Conservation (phyloP, 2,797 vertebrate genomes). For the Galaxias olidus region DNA sequence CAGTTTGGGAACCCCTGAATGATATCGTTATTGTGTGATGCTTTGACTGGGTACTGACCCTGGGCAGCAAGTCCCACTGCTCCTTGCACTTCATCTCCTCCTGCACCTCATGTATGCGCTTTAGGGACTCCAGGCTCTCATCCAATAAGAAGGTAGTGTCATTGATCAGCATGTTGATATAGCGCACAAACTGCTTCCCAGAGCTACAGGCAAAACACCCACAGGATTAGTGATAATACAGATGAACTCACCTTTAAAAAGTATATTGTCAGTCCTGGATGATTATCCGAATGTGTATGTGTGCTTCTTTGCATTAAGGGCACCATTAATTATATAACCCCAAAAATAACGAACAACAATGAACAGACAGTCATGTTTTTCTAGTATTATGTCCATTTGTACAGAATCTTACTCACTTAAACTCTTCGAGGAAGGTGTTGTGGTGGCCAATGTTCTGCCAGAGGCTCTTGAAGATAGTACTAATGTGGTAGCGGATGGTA, state of each 20-base stretch:
- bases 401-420: conserved; percentile 87
- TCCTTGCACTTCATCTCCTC: conserved; percentile 99
- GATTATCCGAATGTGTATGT: no score
- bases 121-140: conserved; percentile 96
- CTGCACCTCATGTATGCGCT: conserved; percentile 97
- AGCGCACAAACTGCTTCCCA: conserved; percentile 99
- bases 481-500: conserved; percentile 98
- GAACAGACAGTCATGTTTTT: no score
- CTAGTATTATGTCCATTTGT: no score
- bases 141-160: conserved; percentile 98
- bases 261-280: no score
- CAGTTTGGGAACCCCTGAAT: no score
- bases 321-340: no score
- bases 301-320: no score
- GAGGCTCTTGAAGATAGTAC: conserved; percentile 99
- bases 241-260: no score
- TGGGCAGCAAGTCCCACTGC: conserved; percentile 93
- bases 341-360: no score
- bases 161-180: conserved; percentile 99
- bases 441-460: conserved; percentile 98
- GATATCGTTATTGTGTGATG: no score
- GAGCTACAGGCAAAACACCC: conserved; percentile 72
- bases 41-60: conserved; percentile 76
- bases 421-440: conserved; percentile 97
- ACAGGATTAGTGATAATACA: no score